phyloP scores from a whole-genome alignment of 2,888 invertebrate species.

The Trachelus iudaicus region DNA sequence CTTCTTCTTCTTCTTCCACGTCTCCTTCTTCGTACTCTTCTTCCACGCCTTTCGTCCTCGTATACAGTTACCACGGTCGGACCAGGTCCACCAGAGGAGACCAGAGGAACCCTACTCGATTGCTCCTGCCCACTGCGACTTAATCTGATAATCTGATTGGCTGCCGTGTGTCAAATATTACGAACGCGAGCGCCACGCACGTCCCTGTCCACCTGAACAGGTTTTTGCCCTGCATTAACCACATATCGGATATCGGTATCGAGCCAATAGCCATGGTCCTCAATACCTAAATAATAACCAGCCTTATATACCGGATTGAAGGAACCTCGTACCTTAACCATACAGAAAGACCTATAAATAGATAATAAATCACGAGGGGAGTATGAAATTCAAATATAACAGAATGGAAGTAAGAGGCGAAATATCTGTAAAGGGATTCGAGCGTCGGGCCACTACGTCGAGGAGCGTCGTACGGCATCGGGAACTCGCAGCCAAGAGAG shows the following conservation, averaged over 20 bases:
- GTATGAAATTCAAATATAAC: too few species aligned
- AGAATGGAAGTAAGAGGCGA: too few species aligned
- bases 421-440: background rate
- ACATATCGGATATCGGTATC: too few species aligned
- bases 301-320: too few species aligned
- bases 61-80: background rate
- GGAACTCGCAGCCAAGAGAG: conserved; percentile 27
- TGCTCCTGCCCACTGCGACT: conserved; percentile 20
- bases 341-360: too few species aligned
- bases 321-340: too few species aligned
- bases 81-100: too few species aligned
- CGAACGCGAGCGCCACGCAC: conserved; percentile 37
- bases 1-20: conserved; percentile 18
- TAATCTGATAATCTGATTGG: conserved; percentile 62
- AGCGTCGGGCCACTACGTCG: background rate
- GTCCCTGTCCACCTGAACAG: conserved; percentile 8
- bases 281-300: too few species aligned
- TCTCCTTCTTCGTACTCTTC: conserved; percentile 6
- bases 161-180: conserved; percentile 60
- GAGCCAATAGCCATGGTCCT: too few species aligned
- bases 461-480: conserved; percentile 22
- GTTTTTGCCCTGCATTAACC: background rate
- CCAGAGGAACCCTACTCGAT: too few species aligned
- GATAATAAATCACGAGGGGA: too few species aligned
- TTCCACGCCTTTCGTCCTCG: conserved; percentile 10